Percentiles rank a stretch among this genome's conserved stretches.
These are phyloP conservation scores for Dicrostonyx torquatus DNA, from an alignment of 2,797 vertebrate species.

Conservation along the genomic window DNA sequence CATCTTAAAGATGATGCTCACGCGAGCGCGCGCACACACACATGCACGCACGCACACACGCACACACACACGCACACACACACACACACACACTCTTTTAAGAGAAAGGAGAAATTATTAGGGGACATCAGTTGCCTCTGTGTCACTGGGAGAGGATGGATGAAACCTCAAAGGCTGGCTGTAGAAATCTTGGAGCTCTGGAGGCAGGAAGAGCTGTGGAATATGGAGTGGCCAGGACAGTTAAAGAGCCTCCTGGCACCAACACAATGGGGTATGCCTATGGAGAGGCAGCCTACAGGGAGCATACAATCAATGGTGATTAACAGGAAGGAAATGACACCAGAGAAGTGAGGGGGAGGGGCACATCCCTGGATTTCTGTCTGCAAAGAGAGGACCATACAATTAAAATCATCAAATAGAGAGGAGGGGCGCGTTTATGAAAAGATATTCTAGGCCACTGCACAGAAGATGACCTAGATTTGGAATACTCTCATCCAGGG, in stretches of 20 bases:
- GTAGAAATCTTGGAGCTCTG: background rate
- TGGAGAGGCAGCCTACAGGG: background rate
- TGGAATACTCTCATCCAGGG: background rate
- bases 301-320: background rate
- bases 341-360: background rate
- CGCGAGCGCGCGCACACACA: no score
- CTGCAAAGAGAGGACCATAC: background rate
- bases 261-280: background rate
- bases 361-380: background rate
- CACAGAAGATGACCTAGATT: background rate
- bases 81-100: background rate
- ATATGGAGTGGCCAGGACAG: background rate
- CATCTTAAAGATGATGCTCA: background rate
- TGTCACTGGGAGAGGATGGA: background rate
- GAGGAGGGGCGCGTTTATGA: background rate
- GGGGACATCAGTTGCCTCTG: background rate
- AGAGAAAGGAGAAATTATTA: background rate
- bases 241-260: background rate
- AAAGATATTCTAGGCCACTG: background rate
- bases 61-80: background rate
- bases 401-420: background rate
- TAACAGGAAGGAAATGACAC: background rate
- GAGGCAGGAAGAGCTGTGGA: background rate
- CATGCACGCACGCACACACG: no score
- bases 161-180: background rate